Conservation (phyloP, 2,888 invertebrate genomes). For the Zygothrica quintamaculata region DNA sequence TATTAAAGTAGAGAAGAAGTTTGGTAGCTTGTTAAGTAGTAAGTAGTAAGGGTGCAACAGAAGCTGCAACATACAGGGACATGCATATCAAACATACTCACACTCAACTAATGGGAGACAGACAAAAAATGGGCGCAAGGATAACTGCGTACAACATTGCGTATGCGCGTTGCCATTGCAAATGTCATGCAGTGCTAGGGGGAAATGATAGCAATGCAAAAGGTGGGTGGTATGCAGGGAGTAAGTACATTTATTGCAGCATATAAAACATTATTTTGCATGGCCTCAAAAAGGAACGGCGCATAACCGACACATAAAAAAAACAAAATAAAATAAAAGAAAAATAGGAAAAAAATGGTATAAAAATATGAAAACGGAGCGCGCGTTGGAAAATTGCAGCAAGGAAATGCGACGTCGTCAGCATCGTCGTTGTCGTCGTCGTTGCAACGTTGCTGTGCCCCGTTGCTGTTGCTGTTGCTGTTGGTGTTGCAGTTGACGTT, state of each 20-base stretch:
- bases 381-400: constrained; percentile 68
- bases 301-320: constrained; percentile 46
- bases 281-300: constrained; percentile 70
- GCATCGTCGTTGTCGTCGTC: constrained; percentile 24
- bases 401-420: constrained; percentile 74
- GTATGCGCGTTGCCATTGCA: constrained; percentile 66
- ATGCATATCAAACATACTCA: constrained; percentile 6
- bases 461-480: constrained; percentile 5
- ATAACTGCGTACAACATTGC: constrained; percentile 73
- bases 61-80: constrained; percentile 11
- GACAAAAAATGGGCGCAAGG: constrained; percentile 69
- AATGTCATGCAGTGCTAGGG: constrained; percentile 55
- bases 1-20: constrained; percentile 36
- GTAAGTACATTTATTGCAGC: constrained; percentile 77
- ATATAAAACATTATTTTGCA: constrained; percentile 78
- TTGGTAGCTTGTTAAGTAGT: constrained; percentile 53
- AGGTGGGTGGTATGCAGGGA: constrained; percentile 23
- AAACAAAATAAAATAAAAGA: constrained; percentile 19
- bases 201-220: background rate
- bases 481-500: constrained; percentile 13
- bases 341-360: constrained; percentile 15
- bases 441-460: too few species aligned
- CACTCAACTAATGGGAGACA: constrained; percentile 23
- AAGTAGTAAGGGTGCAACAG: constrained; percentile 22
- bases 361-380: constrained; percentile 37